Percentiles rank a stretch among this genome's conserved stretches.
Evolutionary conservation across 2,113 vertebrate species (phyloP).

Genomic region (Lycaon pictus): DNA sequence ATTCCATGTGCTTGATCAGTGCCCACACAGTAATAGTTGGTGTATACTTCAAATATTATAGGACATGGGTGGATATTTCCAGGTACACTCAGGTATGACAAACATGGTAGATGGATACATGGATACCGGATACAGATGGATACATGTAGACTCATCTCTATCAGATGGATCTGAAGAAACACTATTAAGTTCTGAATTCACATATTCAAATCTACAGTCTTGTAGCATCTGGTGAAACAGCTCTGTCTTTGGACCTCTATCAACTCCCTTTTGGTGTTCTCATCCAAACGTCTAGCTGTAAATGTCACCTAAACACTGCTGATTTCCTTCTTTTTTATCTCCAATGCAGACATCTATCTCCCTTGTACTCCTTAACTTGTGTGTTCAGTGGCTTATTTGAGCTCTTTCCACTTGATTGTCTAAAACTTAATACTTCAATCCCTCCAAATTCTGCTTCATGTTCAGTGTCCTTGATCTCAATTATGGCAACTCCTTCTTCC

Average conservation of each 20-base stretch:
- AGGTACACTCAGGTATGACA: background rate
- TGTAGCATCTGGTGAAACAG: background rate
- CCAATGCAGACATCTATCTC: too few species aligned
- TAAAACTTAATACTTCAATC: background rate
- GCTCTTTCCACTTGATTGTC: background rate
- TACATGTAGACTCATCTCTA: background rate
- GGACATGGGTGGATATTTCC: background rate
- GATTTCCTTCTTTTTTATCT: background rate
- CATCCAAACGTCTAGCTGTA: background rate
- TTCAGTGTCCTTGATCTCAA: background rate
- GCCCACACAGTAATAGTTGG: accelerated
- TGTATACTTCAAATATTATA: background rate
- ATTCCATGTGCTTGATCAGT: background rate
- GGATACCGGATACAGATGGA: too few species aligned
- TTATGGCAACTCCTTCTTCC: background rate
- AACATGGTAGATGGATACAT: background rate
- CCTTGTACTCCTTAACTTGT: background rate
- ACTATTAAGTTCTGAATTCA: background rate
- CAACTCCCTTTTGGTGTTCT: background rate
- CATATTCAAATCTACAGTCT: background rate
- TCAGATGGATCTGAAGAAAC: background rate
- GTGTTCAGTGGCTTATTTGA: background rate
- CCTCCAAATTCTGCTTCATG: background rate
- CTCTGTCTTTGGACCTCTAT: background rate
- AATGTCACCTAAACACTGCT: background rate